phyloP scores from a whole-genome alignment of 2,888 invertebrate species.

The Allophyes oxyacanthae region DNA sequence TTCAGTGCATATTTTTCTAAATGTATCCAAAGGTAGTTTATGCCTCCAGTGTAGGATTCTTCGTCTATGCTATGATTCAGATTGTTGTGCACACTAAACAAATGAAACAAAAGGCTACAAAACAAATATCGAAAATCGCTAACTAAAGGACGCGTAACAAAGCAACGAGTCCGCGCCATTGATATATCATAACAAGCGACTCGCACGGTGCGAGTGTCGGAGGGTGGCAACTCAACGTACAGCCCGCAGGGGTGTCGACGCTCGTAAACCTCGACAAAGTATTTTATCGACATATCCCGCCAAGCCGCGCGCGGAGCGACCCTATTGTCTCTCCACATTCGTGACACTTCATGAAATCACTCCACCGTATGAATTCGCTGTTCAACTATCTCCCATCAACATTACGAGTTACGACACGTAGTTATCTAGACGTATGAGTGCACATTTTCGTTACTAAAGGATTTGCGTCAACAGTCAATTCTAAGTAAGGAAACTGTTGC shows the following conservation, averaged over 20 bases:
- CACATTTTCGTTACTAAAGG: constrained; percentile 34
- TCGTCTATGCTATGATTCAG: too few relatives aligned
- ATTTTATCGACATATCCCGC: constrained; percentile 80
- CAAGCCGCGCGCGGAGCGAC: constrained; percentile 67
- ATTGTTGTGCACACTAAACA: constrained; percentile 5
- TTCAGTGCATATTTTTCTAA: too few relatives aligned
- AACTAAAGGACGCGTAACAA: constrained; percentile 47
- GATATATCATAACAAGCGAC: constrained; percentile 82
- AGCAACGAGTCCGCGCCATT: constrained; percentile 66
- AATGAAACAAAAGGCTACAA: constrained; percentile 18
- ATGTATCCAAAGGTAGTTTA: too few relatives aligned
- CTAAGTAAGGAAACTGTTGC: constrained; percentile 81
- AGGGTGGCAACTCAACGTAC: constrained; percentile 61
- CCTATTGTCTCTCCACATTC: constrained; percentile 82
- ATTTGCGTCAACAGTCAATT: constrained; percentile 55
- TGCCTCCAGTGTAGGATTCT: too few relatives aligned
- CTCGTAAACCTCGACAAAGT: constrained; percentile 85
- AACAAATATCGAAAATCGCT: constrained; percentile 37
- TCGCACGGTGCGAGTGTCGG: constrained; percentile 56
- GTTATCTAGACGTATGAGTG: constrained; percentile 16
- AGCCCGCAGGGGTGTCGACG: constrained; percentile 73
- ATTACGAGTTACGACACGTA: constrained; percentile 26
- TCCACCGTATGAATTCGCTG: constrained; percentile 75
- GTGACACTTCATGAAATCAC: constrained; percentile 84
- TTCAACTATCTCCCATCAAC: constrained; percentile 50